phyloP scores from a whole-genome alignment of 2,113 vertebrate genomes.

The Pithys albifrons region DNA sequence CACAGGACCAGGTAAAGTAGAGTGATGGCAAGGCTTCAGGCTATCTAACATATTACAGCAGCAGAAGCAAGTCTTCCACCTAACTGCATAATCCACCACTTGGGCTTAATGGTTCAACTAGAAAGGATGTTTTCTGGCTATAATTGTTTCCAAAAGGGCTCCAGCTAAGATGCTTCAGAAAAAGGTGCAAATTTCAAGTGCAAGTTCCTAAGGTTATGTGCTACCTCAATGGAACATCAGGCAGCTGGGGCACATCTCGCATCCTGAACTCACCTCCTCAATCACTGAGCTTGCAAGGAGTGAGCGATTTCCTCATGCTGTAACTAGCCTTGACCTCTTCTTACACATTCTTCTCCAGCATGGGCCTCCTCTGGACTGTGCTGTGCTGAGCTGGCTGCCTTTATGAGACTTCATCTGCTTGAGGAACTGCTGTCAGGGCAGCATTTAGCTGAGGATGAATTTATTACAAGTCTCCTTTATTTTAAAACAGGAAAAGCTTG shows the following conservation, averaged over 20 bases:
- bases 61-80: not conserved
- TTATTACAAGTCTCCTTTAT: not conserved
- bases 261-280: not conserved
- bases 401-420: not conserved
- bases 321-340: not conserved
- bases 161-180: not conserved
- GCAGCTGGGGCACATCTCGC: rapidly evolving
- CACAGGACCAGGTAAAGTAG: rapidly evolving
- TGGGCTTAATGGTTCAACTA: rapidly evolving
- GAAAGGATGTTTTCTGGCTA: not conserved
- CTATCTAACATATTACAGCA: rapidly evolving
- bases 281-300: rapidly evolving
- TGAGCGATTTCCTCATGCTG: rapidly evolving
- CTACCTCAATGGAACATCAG: not conserved
- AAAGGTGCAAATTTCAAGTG: not conserved
- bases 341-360: not conserved
- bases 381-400: constrained; percentile 37
- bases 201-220: not conserved
- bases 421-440: constrained; percentile 32
- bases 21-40: not conserved
- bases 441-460: constrained; percentile 18
- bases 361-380: rapidly evolving
- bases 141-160: not conserved
- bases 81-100: not conserved
- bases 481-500: constrained; percentile 58